Base-by-base conservation (phyloP, 2,113 vertebrate species). In the Scartelaos histophorus region DNA sequence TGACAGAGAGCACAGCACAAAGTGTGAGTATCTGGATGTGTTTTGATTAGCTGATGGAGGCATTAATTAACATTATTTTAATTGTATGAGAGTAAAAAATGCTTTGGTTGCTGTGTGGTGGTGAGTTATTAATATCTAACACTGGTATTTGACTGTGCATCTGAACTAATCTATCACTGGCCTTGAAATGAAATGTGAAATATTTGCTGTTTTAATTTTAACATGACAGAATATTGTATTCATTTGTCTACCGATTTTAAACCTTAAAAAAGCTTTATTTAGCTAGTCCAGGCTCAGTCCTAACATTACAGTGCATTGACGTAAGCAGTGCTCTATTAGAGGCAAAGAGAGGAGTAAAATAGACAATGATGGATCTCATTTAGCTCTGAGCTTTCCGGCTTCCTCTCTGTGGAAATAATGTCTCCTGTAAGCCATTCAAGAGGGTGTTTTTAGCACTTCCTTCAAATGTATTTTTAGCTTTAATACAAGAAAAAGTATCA, bases 21-120 rank as follows among this genome's bases (percentile, higher is more conserved):
- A 78, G 85, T 90, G 92, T 92, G 87, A 93, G 92, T 92, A 62
- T 69, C 62, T 35, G 67, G 67, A 22, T 78, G 19, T 69, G 58
- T 22, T 46, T 38, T 38, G 12, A 53, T 81, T 73, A 45, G n/a
- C 45, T 61, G 43, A 13, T 57, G 56, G n/a, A 69, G 56, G 22
- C 56, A 15, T 17, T 58, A 57, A 21, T 53, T 11, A 71, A 46
- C 1, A 35, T n/a, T 47, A 62, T 61, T 54, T 54, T 53, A 19
- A 29, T 21, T 67, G 25, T 7, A 2, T 21, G 51, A 34, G 3
- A 6, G 16, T 5, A 54, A n/a, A 21, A 58, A 58, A 58, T 58
- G 56, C 56, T 15, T 22, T 58, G 54, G 9, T 56, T 21, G 29
- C 29, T 29, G 29, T 29, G 29, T 29, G 13, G 56, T 12, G 16